Evolutionary conservation across 2,888 invertebrate genomes (phyloP), one percentile per base, ranked within the genome.

Genomic region (Pyrocoelia pectoralis): DNA sequence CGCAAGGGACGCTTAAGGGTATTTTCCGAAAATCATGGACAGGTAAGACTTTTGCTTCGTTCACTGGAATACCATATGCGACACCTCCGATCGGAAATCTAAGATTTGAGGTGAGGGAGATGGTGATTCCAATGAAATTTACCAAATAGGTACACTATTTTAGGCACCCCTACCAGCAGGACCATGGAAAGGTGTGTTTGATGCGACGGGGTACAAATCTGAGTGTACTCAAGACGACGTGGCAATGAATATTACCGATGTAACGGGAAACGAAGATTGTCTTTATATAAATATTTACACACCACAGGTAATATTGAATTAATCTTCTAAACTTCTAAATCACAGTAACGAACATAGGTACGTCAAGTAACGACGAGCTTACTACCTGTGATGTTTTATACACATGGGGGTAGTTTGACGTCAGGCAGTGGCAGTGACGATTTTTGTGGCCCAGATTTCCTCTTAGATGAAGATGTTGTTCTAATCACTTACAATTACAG

Each of bases 211-310:
- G 58, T 88, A 87, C 66, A 85, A 89, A 8, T 85, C 88, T 0
- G 84, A 95, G 95, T 76, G 89, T 90, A 0, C 95, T 95, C 78
- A 84, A 89, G 18, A 33, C 29, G 13, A 5, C 15, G 8, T 43
- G 1, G 1, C 5, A n/a, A n/a, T n/a, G n/a, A n/a, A 5, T 2
- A 17, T 18, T 19, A 6, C 1, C 10, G 52, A 15, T 1, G 19
- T 92, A 33, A 86, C 86, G 38, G 93, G 93, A 0, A 84, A 83
- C 65, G 95, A 95, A 79, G 93, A 95, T 79, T 95, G 95, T 73
- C 84, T 95, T 1, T 94, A 92, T 69, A 81, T 95, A 3, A 95
- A 95, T 72, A 86, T 89, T n/a, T 88, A 87, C 74, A 83, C 84
- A 4, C 87, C 88, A n/a, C 80, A 83, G 73, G 83, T 81, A 84